A percentile compares a stretch with the other conserved stretches of the same genome.
Evolutionary conservation across 2,113 vertebrate species (phyloP).

Genomic region (Solea solea): DNA sequence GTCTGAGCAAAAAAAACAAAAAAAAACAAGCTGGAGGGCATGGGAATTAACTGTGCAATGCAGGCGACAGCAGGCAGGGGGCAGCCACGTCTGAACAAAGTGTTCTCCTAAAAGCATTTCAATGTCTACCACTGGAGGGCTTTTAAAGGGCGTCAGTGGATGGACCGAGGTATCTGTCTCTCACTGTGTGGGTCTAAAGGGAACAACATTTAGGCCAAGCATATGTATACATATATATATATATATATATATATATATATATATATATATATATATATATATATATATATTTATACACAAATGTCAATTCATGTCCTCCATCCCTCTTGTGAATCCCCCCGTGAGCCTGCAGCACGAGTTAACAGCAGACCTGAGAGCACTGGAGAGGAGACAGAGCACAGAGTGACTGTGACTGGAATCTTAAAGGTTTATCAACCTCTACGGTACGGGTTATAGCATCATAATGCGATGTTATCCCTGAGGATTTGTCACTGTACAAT

Average conservation of each 20-base stretch:
- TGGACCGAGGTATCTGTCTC: conserved; percentile 38
- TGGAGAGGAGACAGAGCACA: not conserved
- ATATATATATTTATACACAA: conserved; percentile 46
- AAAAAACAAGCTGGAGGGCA: conserved; percentile 23
- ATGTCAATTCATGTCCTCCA: conserved; percentile 52
- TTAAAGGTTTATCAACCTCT: conserved; percentile 9
- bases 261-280: no score
- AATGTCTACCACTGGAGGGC: conserved; percentile 36
- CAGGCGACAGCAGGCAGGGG: conserved; percentile 55
- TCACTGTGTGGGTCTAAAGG: conserved; percentile 22
- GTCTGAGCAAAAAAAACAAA: conserved; percentile 1
- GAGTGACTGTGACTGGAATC: conserved; percentile 36
- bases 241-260: no score
- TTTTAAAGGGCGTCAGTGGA: conserved; percentile 41
- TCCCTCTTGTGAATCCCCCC: conserved; percentile 30
- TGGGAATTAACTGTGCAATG: conserved; percentile 6
- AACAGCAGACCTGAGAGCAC: conserved; percentile 28
- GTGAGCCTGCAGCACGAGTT: conserved; percentile 29
- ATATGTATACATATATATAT: not conserved
- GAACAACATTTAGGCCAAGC: conserved; percentile 50
- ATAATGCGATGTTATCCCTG: not conserved
- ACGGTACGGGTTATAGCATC: not conserved
- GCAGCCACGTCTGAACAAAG: conserved; percentile 49
- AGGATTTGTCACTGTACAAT: not conserved
- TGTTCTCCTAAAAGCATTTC: conserved; percentile 53